Percentiles rank a stretch among this genome's conserved stretches.
Evolutionary conservation across 2,113 vertebrate species (phyloP).

Genomic region (Ictalurus punctatus): DNA sequence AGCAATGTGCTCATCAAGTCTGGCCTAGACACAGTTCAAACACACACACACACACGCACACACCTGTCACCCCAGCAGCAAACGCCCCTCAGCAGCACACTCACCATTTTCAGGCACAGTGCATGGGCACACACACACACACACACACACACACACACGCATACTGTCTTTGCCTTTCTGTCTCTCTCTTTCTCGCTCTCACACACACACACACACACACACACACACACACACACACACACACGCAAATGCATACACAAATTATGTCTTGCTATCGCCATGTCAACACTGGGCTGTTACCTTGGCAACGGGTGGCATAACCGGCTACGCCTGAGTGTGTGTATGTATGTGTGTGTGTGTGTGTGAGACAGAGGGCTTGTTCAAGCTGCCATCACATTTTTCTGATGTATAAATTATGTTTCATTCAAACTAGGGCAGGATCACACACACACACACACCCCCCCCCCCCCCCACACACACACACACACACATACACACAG

Average conservation of each 20-base stretch:
- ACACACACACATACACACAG: neutral
- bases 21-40: constrained; percentile 25
- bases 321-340: neutral
- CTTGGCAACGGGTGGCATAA: constrained; percentile 33
- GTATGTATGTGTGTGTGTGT: constrained; percentile 35
- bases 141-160: constrained; percentile 20
- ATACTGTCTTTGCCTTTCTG: neutral
- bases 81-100: constrained; percentile 15
- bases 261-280: constrained; percentile 32
- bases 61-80: constrained; percentile 2
- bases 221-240: neutral
- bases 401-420: constrained; percentile 41
- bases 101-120: constrained; percentile 31
- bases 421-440: constrained; percentile 34
- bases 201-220: neutral
- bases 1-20: constrained; percentile 28
- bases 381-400: constrained; percentile 21
- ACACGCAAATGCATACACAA: constrained; percentile 14
- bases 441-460: constrained; percentile 11
- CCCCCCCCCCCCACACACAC: constrained; percentile 4
- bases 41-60: constrained; percentile 22
- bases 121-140: constrained; percentile 10
- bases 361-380: constrained; percentile 3
- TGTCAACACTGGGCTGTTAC: constrained; percentile 46
- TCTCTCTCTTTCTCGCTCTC: neutral